Conservation (phyloP, 2,797 vertebrate genomes). For the Enoplosus armatus region DNA sequence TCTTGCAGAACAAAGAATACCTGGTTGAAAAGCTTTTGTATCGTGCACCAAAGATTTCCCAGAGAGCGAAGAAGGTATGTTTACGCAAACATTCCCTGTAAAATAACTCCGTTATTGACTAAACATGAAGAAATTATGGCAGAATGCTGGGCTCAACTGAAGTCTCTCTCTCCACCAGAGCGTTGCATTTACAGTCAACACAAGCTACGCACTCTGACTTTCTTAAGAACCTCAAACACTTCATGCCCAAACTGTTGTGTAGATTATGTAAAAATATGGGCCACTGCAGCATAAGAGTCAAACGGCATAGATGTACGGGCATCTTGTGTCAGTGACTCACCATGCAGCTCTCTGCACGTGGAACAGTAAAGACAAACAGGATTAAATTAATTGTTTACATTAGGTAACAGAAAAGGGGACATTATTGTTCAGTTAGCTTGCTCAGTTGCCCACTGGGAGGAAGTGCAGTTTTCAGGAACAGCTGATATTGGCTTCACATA, state of each 20-base stretch:
- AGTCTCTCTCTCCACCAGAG: conserved; percentile 45
- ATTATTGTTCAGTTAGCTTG: conserved; percentile 55
- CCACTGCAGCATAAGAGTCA: conserved; percentile 47
- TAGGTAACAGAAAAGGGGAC: conserved; percentile 36
- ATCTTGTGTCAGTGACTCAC: conserved; percentile 33
- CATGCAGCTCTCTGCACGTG: conserved; percentile 42
- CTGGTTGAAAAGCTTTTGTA: conserved; percentile 96
- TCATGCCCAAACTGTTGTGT: conserved; percentile 47
- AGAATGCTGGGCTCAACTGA: conserved; percentile 37
- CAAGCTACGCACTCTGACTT: conserved; percentile 36
- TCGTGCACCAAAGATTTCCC: conserved; percentile 95
- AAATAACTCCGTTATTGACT: conserved; percentile 69
- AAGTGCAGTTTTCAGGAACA: conserved; percentile 64
- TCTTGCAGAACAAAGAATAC: conserved; percentile 95
- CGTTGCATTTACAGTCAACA: conserved; percentile 76
- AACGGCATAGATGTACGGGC: conserved; percentile 28
- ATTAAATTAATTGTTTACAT: conserved; percentile 59
- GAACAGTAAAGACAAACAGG: conserved; percentile 55
- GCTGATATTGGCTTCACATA: conserved; percentile 64
- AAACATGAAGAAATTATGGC: conserved; percentile 58
- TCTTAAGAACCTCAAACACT: conserved; percentile 47
- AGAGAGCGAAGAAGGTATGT: conserved; percentile 96
- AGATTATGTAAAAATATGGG: conserved; percentile 69
- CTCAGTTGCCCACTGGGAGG: conserved; percentile 46
- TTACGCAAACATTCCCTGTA: conserved; percentile 47